Percentiles rank a stretch among this genome's conserved stretches.
Evolutionary conservation across 2,113 vertebrate genomes (phyloP).

Genomic region (Equus quagga): DNA sequence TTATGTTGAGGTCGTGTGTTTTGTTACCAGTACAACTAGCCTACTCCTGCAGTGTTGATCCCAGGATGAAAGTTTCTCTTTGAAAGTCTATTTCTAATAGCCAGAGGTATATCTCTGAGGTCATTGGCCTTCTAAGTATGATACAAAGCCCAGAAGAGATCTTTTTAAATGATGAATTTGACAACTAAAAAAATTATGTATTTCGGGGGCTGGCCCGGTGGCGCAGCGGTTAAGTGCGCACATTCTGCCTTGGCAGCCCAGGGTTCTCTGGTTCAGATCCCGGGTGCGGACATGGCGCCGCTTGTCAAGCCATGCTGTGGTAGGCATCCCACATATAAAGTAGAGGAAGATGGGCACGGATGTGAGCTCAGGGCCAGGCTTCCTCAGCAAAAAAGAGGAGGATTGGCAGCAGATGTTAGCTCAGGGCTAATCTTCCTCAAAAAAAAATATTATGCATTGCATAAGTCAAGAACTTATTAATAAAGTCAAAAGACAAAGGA

Average conservation of each 20-base stretch:
- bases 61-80: not conserved
- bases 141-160: not conserved
- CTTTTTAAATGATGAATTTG: not conserved
- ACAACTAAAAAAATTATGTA: not conserved
- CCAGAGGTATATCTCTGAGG: not conserved
- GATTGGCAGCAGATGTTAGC: too few species aligned
- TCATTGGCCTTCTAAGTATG: not conserved
- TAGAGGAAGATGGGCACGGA: too few species aligned
- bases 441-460: not conserved
- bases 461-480: constrained; percentile 20
- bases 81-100: not conserved
- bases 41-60: not conserved
- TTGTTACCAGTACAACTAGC: constrained; percentile 3
- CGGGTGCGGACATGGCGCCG: too few species aligned
- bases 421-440: too few species aligned
- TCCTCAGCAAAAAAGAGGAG: too few species aligned
- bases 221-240: too few species aligned
- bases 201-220: too few species aligned
- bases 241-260: too few species aligned
- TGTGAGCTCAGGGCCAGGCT: too few species aligned
- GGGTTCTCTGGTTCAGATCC: too few species aligned
- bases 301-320: too few species aligned
- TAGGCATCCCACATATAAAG: too few species aligned
- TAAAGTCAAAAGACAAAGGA: not conserved
- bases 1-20: not conserved